Percentiles rank a stretch among this genome's conserved stretches.
These are phyloP conservation scores for Acrocephalus arundinaceus DNA, from an alignment of 2,113 vertebrate genomes.

Conservation along the genomic window DNA sequence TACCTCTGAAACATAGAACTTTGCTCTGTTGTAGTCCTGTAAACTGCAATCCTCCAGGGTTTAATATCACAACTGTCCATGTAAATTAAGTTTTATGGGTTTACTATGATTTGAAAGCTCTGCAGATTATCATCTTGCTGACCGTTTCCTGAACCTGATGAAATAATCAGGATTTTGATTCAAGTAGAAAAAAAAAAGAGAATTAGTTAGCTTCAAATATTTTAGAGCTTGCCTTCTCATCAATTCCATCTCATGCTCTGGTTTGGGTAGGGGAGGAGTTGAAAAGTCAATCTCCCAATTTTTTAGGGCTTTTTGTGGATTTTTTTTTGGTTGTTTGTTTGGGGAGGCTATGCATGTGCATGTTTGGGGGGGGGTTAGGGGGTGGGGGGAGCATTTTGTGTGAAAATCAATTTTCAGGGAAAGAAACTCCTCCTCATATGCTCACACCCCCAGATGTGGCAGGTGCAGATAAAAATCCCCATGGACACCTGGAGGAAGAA, in stretches of 20 bases:
- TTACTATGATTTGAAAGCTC: not conserved
- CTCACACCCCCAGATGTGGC: rapidly evolving
- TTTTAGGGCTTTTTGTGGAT: not conserved
- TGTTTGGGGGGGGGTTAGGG: not conserved
- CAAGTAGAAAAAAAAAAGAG: not conserved
- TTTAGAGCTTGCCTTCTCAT: not conserved
- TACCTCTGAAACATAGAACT: not conserved
- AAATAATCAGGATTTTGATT: constrained; percentile 25
- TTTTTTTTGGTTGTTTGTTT: not conserved
- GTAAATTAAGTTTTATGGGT: constrained; percentile 26
- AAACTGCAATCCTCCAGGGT: not conserved
- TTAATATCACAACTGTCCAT: constrained; percentile 12
- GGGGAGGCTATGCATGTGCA: rapidly evolving
- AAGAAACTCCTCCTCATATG: not conserved
- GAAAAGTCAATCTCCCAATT: not conserved
- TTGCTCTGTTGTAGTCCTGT: not conserved
- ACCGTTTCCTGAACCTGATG: constrained; percentile 4
- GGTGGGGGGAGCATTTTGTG: no score
- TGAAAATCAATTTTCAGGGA: not conserved
- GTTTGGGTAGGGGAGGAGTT: rapidly evolving
- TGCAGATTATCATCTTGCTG: not conserved
- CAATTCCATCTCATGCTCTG: not conserved
- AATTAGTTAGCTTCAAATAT: not conserved
- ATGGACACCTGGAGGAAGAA: not conserved
- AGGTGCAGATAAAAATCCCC: not conserved